Percentiles rank a stretch among this genome's conserved stretches.
Evolutionary conservation across 2,888 invertebrate genomes (phyloP).

Genomic region (Lysandra coridon): DNA sequence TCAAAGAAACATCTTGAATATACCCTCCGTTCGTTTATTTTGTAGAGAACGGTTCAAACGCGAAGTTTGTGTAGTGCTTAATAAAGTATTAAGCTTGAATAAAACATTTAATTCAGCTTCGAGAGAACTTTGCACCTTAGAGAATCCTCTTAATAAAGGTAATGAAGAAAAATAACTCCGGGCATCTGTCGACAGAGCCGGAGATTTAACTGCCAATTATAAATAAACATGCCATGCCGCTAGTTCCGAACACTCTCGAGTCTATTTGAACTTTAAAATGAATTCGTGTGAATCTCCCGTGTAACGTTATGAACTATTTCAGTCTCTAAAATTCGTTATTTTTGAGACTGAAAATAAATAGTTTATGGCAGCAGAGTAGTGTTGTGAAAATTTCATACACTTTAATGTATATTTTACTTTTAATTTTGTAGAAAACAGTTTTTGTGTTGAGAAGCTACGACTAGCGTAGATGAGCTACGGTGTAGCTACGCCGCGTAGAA

Average conservation of each 20-base stretch:
- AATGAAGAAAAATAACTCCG: conserved; percentile 31
- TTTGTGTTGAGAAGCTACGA: background rate
- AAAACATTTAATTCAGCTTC: conserved; percentile 29
- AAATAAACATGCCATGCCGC: background rate
- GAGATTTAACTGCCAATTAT: conserved; percentile 10
- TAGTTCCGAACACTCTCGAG: background rate
- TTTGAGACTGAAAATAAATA: no score
- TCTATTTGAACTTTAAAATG: conserved; percentile 13
- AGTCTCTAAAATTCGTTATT: background rate
- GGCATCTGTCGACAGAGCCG: conserved; percentile 7
- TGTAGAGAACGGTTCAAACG: background rate
- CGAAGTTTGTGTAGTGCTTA: conserved; percentile 13
- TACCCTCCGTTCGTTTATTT: background rate
- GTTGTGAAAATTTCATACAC: background rate
- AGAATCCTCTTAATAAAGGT: conserved; percentile 30
- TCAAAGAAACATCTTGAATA: conserved; percentile 16
- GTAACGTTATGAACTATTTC: background rate
- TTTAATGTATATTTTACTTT: background rate
- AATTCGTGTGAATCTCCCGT: background rate
- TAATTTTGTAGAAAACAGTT: background rate
- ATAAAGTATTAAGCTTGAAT: conserved; percentile 28
- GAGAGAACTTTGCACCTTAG: conserved; percentile 29
- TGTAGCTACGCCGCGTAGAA: background rate
- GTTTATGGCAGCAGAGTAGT: background rate
- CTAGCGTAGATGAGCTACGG: background rate